Evolutionary conservation across 2,113 vertebrate genomes (phyloP), one percentile per base, ranked within the genome.

Genomic region (Oncorhynchus tshawytscha): DNA sequence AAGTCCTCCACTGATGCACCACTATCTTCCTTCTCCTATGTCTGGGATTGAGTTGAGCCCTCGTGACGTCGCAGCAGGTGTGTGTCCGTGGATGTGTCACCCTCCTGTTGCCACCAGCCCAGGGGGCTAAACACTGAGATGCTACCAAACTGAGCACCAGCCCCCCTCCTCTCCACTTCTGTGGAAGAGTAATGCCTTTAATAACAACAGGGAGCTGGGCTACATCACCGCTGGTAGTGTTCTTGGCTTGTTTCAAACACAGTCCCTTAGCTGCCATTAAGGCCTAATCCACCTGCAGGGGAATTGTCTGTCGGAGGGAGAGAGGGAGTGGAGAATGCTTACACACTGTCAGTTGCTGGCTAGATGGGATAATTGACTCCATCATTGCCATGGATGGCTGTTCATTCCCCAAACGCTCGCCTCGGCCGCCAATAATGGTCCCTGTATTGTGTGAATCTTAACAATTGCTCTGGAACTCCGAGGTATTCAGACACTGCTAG

Each of bases 21-120:
- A 57, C 68, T 69, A 71, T 54, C 48, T 31, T 57, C 15, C 54
- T 57, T 57, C 54, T 20, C 18, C 54, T 57, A 18, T 20, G 16
- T 57, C 67, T n/a, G 27, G 83, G 84, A 88, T 86, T 45, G 39
- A 45, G 39, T 45, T 85, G 78, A 74, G 74, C 85, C 57, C 73
- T 76, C 27, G 62, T 73, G 71, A 71, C 73, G n/a, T 71, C 76
- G 29, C 80, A 79, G 85, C 80, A 81, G 82, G 79, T 73, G 72
- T 45, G 39, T 86, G 73, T 75, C 64, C 54, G 45, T 13, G 49
- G 64, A 84, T 73, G 73, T 82, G 70, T 82, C 78, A 84, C 67
- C 70, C 79, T 74, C 80, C 84, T 76, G 76, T 70, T 80, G 84
- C 76, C 70, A 62, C 64, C 66, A 67, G 78, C 84, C 80, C 71